Percentiles rank a stretch among this genome's conserved stretches.
These are phyloP conservation scores for Neocrepidodera transversa DNA, from an alignment of 2,888 invertebrate genomes.

Conservation along the genomic window DNA sequence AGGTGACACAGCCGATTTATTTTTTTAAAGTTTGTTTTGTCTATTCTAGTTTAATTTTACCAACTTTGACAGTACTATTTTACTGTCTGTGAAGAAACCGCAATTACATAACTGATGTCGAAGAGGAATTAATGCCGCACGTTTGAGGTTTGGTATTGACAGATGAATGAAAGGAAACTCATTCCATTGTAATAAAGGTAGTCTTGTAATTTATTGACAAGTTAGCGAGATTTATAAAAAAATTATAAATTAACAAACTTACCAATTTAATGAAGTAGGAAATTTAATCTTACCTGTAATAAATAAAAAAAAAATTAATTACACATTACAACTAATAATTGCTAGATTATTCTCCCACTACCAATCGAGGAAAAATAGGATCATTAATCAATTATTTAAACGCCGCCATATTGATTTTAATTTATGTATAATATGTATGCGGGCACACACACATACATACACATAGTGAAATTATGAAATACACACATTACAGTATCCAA, in stretches of 20 bases:
- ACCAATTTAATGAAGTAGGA: not conserved
- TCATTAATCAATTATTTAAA: constrained; percentile 28
- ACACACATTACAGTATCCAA: constrained; percentile 19
- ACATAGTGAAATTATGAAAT: constrained; percentile 5
- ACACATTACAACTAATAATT: not conserved
- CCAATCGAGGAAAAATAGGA: constrained; percentile 18
- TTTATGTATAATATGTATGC: constrained; percentile 20
- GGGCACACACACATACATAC: constrained; percentile 20
- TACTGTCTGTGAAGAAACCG: not conserved
- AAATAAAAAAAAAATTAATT: constrained; percentile 12
- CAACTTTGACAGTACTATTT: too few species aligned
- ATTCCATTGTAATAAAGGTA: not conserved
- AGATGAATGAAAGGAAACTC: not conserved
- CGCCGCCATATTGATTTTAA: constrained; percentile 21
- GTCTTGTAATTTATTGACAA: not conserved
- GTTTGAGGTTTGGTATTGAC: not conserved
- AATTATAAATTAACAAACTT: not conserved
- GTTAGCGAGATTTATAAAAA: not conserved
- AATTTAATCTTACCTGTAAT: constrained; percentile 20
- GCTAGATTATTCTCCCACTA: too few species aligned
- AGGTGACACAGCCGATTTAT: too few species aligned
- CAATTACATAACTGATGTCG: not conserved
- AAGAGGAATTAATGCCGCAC: not conserved
- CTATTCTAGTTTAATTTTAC: too few species aligned
- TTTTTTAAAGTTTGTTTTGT: too few species aligned